A percentile compares a stretch with the other conserved stretches of the same genome.
Evolutionary conservation across 2,888 invertebrate genomes (phyloP).

Genomic region (Eilema caniola): DNA sequence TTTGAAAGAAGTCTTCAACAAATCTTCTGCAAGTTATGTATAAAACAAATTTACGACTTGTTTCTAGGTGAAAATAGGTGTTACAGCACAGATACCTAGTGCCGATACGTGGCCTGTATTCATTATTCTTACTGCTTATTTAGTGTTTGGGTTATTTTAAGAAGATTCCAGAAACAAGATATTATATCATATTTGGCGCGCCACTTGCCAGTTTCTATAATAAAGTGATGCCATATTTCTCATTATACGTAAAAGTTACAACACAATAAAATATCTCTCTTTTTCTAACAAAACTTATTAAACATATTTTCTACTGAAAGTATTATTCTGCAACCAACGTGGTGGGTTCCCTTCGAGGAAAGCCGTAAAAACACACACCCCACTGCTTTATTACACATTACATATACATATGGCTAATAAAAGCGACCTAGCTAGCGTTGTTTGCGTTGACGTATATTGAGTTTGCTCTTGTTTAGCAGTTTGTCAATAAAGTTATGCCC

Average conservation of each 20-base stretch:
- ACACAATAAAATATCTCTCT: constrained; percentile 9
- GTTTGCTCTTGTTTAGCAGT: constrained; percentile 33
- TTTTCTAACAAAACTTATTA: constrained; percentile 17
- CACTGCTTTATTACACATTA: constrained; percentile 66
- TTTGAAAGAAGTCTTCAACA: no score
- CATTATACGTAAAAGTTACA: constrained; percentile 8
- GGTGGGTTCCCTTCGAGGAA: constrained; percentile 43
- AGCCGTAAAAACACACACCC: constrained; percentile 64
- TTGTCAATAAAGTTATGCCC: constrained; percentile 36
- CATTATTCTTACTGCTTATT: no score
- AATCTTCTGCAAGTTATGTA: no score
- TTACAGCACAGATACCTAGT: no score
- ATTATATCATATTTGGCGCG: no score
- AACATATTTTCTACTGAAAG: constrained; percentile 38
- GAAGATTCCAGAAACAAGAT: no score
- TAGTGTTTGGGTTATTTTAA: no score
- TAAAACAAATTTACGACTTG: no score
- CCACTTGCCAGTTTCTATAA: no score
- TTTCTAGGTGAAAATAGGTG: no score
- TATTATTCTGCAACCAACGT: constrained; percentile 41
- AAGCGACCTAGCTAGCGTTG: constrained; percentile 43
- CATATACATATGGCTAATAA: constrained; percentile 68
- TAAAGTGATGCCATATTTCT: no score
- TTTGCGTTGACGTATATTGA: constrained; percentile 39
- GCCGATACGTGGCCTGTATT: no score